Percentiles rank a stretch among this genome's conserved stretches.
phyloP scores from a whole-genome alignment of 2,797 vertebrate genomes.

The Sylvia borin region DNA sequence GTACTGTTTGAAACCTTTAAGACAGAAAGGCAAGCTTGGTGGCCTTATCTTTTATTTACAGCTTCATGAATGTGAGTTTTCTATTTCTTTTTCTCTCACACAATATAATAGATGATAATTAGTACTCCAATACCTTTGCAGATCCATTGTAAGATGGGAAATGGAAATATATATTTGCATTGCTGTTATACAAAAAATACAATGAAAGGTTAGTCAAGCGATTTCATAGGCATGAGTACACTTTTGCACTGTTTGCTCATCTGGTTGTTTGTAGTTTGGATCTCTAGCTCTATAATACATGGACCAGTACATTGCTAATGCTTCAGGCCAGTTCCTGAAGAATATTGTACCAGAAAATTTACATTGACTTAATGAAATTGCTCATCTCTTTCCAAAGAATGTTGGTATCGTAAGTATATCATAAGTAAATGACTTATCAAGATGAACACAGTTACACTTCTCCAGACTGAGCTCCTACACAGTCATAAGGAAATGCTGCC shows the following conservation, averaged over 20 bases:
- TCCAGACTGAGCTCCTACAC: neutral
- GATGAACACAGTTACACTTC: neutral
- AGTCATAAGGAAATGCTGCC: neutral
- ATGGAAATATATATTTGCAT: neutral
- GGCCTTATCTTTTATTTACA: neutral
- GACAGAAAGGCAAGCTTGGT: neutral
- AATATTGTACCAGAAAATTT: neutral
- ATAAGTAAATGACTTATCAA: neutral
- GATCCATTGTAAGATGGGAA: neutral
- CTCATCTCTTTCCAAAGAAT: neutral
- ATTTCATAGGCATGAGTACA: neutral
- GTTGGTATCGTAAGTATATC: neutral
- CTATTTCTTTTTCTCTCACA: neutral
- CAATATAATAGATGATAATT: neutral
- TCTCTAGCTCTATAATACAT: neutral
- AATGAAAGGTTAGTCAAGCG: neutral
- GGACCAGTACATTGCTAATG: neutral
- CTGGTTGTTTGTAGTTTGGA: neutral
- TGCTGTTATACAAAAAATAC: neutral
- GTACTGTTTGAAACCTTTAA: neutral
- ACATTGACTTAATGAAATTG: neutral
- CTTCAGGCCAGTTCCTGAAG: neutral
- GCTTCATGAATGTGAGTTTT: neutral
- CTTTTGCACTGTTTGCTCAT: neutral
- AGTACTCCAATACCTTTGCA: neutral